Evolutionary conservation across 2,797 vertebrate species (phyloP).

Genomic region (Pogonophryne albipinna): DNA sequence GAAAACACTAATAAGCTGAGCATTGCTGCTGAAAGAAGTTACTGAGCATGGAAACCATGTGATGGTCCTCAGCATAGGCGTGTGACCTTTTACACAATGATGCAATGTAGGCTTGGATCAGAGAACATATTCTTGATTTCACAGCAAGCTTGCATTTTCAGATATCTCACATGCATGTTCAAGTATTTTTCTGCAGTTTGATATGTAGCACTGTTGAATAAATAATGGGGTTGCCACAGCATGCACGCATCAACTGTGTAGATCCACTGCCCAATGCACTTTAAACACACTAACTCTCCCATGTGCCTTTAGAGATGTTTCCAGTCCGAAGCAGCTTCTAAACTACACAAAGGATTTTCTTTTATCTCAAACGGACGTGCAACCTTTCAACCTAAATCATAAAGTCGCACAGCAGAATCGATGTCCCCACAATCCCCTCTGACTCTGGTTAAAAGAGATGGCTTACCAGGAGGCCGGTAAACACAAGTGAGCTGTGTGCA

Average conservation of each 20-base stretch:
- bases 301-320: constrained; percentile 55
- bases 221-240: constrained; percentile 70
- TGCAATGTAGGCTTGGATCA: constrained; percentile 63
- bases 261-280: constrained; percentile 64
- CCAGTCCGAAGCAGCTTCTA: constrained; percentile 45
- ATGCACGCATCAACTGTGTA: constrained; percentile 55
- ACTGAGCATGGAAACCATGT: constrained; percentile 31
- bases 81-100: constrained; percentile 67
- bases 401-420: constrained; percentile 36
- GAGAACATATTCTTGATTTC: constrained; percentile 68
- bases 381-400: constrained; percentile 46
- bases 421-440: not conserved
- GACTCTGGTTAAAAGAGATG: constrained; percentile 24
- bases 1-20: constrained; percentile 44
- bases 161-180: constrained; percentile 47
- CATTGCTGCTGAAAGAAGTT: constrained; percentile 28
- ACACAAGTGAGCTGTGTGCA: constrained; percentile 12
- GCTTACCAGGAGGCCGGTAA: not conserved
- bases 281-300: constrained; percentile 55
- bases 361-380: constrained; percentile 42
- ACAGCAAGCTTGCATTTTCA: constrained; percentile 65
- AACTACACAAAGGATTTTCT: constrained; percentile 34
- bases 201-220: constrained; percentile 77
- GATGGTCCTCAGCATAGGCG: constrained; percentile 27
- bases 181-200: constrained; percentile 64